Base-by-base conservation (phyloP, 1,140 invertebrate genomes). In the Lepidurus apus region DNA sequence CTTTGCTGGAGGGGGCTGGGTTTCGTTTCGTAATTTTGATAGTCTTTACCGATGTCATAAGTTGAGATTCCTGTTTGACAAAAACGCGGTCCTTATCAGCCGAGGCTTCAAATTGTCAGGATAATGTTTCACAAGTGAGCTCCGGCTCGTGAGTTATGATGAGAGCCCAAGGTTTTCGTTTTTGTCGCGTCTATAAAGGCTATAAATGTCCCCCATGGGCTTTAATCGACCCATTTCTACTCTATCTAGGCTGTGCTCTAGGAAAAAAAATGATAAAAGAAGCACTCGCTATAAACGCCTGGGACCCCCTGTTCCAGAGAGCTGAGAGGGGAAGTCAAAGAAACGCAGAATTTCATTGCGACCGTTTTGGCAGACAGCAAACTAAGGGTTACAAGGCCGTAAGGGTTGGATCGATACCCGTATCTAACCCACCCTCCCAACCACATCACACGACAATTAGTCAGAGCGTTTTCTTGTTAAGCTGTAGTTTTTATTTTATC, bases 201-300 rank as follows among this genome's bases (percentile, higher is more conserved):
- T 65, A 21, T 9, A 65, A 65, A 21, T 65, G 53, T 65, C 53
- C 53, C 53, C 53, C 13, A 65, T 65, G 53, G 53, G 53, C 53
- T 65, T 65, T 65, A 65, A 65, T 65, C 53, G 53, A 65, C 53
- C 53, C 53, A 65, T 65, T 65, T 65, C 13, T 13, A 65, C 53
- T 65, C 53, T 65, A 65, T 65, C 53, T 65, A 7, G 53, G 53
- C 53, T 65, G 53, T 65, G 21, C 53, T 65, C 21, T 17, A 65
- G 17, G 21, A 21, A 17, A 65, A n/a, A 65, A 21, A 21, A 21
- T 13, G 21, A 65, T n/a, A 11, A 65, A 65, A 65, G 21, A 65
- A 65, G 53, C 53, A 65, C 53, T 65, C 53, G 21, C 21, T n/a
- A 7, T 7, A n/a, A 65, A 65, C 53, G 53, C 53, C 53, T 21